A percentile compares a stretch with the other conserved stretches of the same genome.
phyloP scores from a whole-genome alignment of 1,140 invertebrate genomes.

The Zaprionus gabonicus region DNA sequence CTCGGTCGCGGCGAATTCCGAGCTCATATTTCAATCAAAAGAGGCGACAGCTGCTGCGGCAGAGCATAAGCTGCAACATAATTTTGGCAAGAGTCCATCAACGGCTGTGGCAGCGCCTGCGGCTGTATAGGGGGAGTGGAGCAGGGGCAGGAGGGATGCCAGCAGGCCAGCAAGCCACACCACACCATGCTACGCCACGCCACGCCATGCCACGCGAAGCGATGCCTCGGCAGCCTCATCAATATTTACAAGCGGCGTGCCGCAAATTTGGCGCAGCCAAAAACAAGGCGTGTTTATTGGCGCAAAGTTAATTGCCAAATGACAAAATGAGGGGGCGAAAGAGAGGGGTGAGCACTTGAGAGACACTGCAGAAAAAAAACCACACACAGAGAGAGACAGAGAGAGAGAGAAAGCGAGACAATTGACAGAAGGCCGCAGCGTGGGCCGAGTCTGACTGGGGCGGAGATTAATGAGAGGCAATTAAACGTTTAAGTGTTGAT shows the following conservation, averaged over 20 bases:
- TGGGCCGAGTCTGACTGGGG: slow-evolving; percentile 15
- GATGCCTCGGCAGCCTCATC: slow-evolving; percentile 57
- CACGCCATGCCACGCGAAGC: background rate
- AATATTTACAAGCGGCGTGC: slow-evolving; percentile 81
- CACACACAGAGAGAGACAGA: slow-evolving; percentile 31
- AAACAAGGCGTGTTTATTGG: slow-evolving; percentile 46
- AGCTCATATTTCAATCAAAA: slow-evolving; percentile 82
- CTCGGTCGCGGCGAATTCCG: slow-evolving; percentile 36
- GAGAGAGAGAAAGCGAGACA: slow-evolving; percentile 13
- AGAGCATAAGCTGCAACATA: slow-evolving; percentile 76
- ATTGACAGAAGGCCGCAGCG: slow-evolving; percentile 51
- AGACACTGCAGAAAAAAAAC: slow-evolving; percentile 32
- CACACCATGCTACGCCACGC: background rate
- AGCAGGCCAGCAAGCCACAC: background rate
- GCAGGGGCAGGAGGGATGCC: background rate
- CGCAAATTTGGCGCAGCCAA: slow-evolving; percentile 66
- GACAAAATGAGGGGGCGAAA: slow-evolving; percentile 67
- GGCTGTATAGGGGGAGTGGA: background rate
- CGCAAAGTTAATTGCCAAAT: slow-evolving; percentile 80
- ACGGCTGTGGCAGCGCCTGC: slow-evolving; percentile 35
- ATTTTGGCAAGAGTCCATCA: slow-evolving; percentile 82
- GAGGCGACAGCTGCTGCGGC: slow-evolving; percentile 73
- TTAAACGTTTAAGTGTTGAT: slow-evolving; percentile 83
- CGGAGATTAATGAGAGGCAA: slow-evolving; percentile 79
- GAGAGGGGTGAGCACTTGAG: background rate